Base-by-base conservation (phyloP, 2,888 invertebrate genomes). In the Tillus elongatus region DNA sequence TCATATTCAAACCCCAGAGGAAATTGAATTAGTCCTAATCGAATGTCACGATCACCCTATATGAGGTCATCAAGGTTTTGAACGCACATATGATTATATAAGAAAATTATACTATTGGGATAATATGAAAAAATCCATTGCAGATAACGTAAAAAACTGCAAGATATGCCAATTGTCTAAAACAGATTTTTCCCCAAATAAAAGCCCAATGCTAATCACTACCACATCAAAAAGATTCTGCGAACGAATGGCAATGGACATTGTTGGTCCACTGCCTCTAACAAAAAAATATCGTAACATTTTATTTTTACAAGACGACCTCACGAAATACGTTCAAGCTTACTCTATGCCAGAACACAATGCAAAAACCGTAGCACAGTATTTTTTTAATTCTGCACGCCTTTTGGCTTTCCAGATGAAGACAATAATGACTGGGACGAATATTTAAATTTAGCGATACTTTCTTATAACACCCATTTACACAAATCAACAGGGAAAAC, bases 311-410 rank as follows among this genome's bases (percentile, higher is more conserved):
- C 49, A 57, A 43, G 57, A 59, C 39, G 53, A 55, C 39, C 35
- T 58, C 14, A 56, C 57, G 1, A 58, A 59, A 49, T 57, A 45
- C 39, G 52, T 50, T 4, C 45, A 45, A 35, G 54, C 56, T 4
- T 37, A 47, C 31, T 42, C 57, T 2, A 41, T 60, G 9, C 45
- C 45, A 10, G 51, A 60, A 43, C 52, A 53, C 13, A 52, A 54
- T 37, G 50, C 61, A 3, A 19, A 16, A 33, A 57, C 52, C 1
- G 36, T 56, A 3, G 59, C 58, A 1, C 44, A 44, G 16, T 40
- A 26, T 15, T 44, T 53, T 4, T 40, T 43, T 3, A 42, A 42
- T 35, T 51, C 48, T 28, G 47, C 57, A 13, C 43, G 43, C 33
- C 43, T 36, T 37, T 56, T 51, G 33, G 50, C 54, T n/a, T 51